A percentile compares a stretch with the other conserved stretches of the same genome.
These are phyloP conservation scores for Anhinga rufa DNA, from an alignment of 2,113 vertebrate genomes.

Conservation along the genomic window DNA sequence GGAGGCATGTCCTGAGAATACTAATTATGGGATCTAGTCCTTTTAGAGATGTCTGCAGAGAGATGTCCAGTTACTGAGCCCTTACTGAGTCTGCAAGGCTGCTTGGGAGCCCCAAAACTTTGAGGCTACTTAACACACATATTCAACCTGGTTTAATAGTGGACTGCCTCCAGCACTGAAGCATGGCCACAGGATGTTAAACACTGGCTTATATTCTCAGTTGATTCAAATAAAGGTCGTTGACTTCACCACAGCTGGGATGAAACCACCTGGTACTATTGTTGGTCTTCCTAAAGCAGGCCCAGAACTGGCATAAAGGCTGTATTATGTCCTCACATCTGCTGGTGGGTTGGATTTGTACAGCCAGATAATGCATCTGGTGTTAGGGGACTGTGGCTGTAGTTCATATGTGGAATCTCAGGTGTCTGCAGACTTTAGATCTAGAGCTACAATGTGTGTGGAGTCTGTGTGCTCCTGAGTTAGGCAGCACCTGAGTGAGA, in stretches of 20 bases:
- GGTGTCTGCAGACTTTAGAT: not conserved
- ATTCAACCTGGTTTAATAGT: not conserved
- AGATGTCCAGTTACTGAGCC: not conserved
- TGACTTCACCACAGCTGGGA: not conserved
- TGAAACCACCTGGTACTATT: not conserved
- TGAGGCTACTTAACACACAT: not conserved
- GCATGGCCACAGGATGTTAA: not conserved
- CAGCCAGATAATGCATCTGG: not conserved
- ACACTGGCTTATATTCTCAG: not conserved
- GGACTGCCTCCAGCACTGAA: not conserved
- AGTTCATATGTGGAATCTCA: not conserved
- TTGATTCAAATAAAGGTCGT: not conserved
- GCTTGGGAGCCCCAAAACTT: not conserved
- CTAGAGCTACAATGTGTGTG: not conserved
- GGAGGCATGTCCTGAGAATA: not conserved
- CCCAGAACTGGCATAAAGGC: not conserved
- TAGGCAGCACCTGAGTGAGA: not conserved
- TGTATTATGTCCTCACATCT: rapidly evolving
- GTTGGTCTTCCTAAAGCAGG: not conserved
- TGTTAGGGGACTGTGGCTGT: not conserved
- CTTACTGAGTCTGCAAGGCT: not conserved
- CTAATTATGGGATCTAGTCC: not conserved
- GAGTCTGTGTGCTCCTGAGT: not conserved
- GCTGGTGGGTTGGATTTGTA: not conserved
- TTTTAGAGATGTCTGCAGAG: not conserved